Conservation (phyloP, 2,888 invertebrate species). For the Diarsia mendica region DNA sequence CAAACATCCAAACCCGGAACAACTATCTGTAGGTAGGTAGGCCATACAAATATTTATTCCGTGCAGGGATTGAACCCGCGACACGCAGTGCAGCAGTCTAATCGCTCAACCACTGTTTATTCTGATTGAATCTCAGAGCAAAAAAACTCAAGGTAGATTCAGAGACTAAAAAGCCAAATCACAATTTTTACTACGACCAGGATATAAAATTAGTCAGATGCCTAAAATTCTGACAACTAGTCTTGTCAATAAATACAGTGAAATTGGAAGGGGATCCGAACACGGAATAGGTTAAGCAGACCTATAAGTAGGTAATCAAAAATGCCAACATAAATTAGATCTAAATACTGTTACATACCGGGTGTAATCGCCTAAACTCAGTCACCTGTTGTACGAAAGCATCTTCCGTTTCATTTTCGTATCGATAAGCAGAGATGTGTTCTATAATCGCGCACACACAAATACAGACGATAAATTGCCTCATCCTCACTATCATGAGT, state of each 20-base stretch:
- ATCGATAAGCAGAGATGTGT: not conserved
- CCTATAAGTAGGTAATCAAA: not conserved
- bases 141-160: too few relatives aligned
- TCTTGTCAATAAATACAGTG: not conserved
- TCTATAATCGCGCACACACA: constrained; percentile 26
- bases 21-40: too few relatives aligned
- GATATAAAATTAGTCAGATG: too few relatives aligned
- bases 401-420: constrained; percentile 23
- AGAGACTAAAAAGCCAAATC: too few relatives aligned
- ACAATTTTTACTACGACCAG: too few relatives aligned
- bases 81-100: too few relatives aligned
- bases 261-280: not conserved
- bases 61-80: too few relatives aligned
- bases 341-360: constrained; percentile 6
- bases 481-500: constrained; percentile 24
- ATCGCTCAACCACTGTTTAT: too few relatives aligned
- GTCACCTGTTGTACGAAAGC: constrained; percentile 21
- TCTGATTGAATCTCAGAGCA: too few relatives aligned
- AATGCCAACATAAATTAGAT: not conserved
- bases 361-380: constrained; percentile 29
- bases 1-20: too few relatives aligned
- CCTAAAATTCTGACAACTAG: too few relatives aligned
- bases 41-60: too few relatives aligned
- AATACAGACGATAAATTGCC: constrained; percentile 23
- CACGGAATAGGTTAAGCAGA: not conserved